Base-by-base conservation (phyloP, 2,888 invertebrate species). In the Lepidocyrtoides sp. region DNA sequence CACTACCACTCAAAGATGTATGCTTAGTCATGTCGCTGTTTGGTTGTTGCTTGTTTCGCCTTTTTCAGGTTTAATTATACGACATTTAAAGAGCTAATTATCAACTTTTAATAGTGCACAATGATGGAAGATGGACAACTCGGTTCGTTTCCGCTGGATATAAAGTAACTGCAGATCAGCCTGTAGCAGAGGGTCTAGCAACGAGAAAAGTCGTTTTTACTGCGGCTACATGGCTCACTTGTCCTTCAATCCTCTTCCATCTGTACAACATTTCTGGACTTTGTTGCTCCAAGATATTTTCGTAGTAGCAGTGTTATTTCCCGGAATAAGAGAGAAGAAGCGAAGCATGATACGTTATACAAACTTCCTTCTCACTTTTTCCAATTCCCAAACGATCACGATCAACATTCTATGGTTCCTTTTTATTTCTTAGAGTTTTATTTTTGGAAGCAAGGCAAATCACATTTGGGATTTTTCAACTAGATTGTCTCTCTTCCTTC, bases 21-120 rank as follows among this genome's bases (percentile, higher is more conserved):
- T 84, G 84, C 41, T 90, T 90, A 8, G 77, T 84, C 89, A 90
- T 90, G 41, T 32, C 83, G 60, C 20, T 17, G 26, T 20, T 8
- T 2, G 4, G 2, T 8, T 48, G 48, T 12, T 20, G 20, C n/a
- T 10, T 20, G 17, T 26, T 12, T 26, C 20, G 60, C 12, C 20
- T 69, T 36, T 36, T 36, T 60, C 26, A n/a, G 2, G 8, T 23
- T 60, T 60, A 12, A 57, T 12, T 23, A 1, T 26, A 1, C 12
- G 14, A 48, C 12, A 12, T 48, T 14, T n/a, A n/a, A 48, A 48
- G 48, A 12, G 4, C 48, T 48, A 48, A 48, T 48, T 48, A 48
- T 41, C 41, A 48, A 12, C n/a, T n/a, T n/a, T n/a, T n/a, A 48
- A 48, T 2, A 48, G 7, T 48, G 2, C 2, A n/a, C 48, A 48